Conservation (phyloP, 2,888 invertebrate species). For the Melanargia galathea region DNA sequence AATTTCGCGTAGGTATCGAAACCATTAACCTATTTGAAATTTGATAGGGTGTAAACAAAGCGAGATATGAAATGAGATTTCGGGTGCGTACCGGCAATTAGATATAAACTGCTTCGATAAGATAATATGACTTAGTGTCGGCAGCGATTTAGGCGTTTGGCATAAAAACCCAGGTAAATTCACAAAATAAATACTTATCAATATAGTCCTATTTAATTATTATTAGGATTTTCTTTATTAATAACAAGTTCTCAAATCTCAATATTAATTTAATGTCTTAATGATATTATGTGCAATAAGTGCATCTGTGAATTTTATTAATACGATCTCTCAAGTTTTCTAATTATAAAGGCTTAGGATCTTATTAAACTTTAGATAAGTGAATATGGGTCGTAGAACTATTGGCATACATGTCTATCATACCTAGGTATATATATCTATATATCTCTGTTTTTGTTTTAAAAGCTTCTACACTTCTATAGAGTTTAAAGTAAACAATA, state of each 20-base stretch:
- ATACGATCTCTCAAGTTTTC: no score
- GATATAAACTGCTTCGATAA: slow-evolving; percentile 47
- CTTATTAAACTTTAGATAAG: no score
- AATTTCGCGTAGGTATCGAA: background rate
- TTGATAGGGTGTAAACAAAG: slow-evolving; percentile 53
- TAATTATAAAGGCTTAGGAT: no score
- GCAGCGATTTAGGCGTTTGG: background rate
- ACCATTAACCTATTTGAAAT: slow-evolving; percentile 50
- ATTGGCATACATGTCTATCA: no score
- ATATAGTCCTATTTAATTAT: background rate
- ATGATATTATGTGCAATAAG: no score
- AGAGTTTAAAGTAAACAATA: no score
- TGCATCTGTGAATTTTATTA: no score
- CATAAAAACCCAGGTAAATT: background rate
- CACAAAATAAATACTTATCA: background rate
- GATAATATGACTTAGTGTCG: slow-evolving; percentile 33
- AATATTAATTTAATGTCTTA: background rate
- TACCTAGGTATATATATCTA: no score
- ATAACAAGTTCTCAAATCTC: background rate
- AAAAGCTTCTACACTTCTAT: no score
- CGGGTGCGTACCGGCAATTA: slow-evolving; percentile 66
- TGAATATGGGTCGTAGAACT: no score
- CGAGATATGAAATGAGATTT: slow-evolving; percentile 43
- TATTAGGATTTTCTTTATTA: background rate
- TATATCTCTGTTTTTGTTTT: no score